phyloP scores from a whole-genome alignment of 2,888 invertebrate genomes.

The Lasioglossum zephyrum region DNA sequence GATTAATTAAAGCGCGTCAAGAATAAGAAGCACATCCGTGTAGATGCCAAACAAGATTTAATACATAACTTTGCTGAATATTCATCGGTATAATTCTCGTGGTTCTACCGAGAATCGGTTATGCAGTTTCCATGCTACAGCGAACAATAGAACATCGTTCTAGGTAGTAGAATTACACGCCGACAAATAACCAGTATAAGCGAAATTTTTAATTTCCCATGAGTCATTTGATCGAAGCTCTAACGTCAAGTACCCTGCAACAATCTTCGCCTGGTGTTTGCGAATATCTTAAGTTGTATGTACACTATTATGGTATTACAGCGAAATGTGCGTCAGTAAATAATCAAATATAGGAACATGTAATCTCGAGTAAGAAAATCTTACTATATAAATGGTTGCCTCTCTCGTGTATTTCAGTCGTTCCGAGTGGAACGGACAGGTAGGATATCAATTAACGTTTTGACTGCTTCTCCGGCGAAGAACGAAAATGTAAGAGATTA shows the following conservation, averaged over 20 bases:
- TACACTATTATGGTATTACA: conserved; percentile 38
- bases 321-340: conserved; percentile 60
- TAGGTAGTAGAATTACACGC: not conserved
- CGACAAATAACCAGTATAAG: not conserved
- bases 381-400: conserved; percentile 63
- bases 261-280: conserved; percentile 28
- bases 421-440: not conserved
- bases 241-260: conserved; percentile 24
- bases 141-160: not conserved
- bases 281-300: conserved; percentile 43
- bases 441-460: conserved; percentile 20
- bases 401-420: conserved; percentile 31
- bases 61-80: not conserved
- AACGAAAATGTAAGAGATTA: conserved; percentile 29
- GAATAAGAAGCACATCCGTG: not conserved
- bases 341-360: conserved; percentile 29
- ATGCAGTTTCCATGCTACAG: not conserved
- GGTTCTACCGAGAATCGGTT: not conserved
- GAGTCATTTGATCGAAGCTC: not conserved
- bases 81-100: not conserved
- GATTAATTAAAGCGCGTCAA: not conserved
- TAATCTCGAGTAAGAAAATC: conserved; percentile 54
- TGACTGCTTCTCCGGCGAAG: not conserved
- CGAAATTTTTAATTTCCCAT: not conserved
- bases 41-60: not conserved